A percentile compares a stretch with the other conserved stretches of the same genome.
Conservation (phyloP, 2,888 invertebrate species). For the Acholoe squamosa region DNA sequence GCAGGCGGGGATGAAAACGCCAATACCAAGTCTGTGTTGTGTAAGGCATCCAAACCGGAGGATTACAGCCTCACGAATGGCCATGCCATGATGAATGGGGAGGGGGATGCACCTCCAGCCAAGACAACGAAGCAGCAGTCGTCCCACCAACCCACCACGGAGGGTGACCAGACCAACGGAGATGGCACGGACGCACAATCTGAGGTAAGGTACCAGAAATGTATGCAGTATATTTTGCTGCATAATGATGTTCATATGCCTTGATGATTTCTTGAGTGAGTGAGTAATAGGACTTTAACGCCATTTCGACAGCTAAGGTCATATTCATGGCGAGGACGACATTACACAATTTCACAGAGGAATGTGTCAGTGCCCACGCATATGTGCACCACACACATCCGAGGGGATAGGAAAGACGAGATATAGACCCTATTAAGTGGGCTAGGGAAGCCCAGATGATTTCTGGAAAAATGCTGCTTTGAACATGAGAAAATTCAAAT, state of each 20-base stretch:
- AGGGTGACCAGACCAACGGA: neutral
- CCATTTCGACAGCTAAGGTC: too few species aligned
- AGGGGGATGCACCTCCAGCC: neutral
- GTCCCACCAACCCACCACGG: neutral
- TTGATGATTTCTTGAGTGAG: neutral
- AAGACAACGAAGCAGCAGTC: neutral
- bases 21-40: neutral
- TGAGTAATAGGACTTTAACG: too few species aligned
- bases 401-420: too few species aligned
- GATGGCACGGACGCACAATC: slow-evolving; percentile 59
- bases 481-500: neutral
- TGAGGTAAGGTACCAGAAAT: slow-evolving; percentile 54
- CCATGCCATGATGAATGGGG: neutral
- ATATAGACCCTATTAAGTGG: too few species aligned
- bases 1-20: slow-evolving; percentile 7
- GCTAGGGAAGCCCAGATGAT: too few species aligned
- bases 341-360: too few species aligned
- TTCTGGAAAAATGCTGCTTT: neutral
- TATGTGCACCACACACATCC: too few species aligned
- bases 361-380: too few species aligned
- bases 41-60: neutral
- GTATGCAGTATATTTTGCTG: too few species aligned
- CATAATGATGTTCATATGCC: too few species aligned
- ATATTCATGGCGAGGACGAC: too few species aligned
- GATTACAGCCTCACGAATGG: slow-evolving; percentile 34